phyloP scores from a whole-genome alignment of 2,888 invertebrate genomes.

The Trypoxylon attenuatum region DNA sequence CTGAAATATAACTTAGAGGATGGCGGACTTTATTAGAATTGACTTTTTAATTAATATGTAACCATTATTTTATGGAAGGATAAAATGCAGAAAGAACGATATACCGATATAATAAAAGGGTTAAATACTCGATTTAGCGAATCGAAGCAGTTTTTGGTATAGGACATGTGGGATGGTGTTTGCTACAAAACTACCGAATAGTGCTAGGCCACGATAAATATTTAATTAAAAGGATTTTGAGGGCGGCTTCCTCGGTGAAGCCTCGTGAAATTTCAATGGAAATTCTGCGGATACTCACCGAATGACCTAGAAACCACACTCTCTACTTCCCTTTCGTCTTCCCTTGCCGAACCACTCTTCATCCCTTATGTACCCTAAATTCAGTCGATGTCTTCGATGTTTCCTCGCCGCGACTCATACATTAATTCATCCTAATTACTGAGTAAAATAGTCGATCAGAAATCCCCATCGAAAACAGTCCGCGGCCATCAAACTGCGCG shows the following conservation, averaged over 20 bases:
- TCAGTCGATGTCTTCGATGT: constrained; percentile 16
- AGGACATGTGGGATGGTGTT: no score
- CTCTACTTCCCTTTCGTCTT: background rate
- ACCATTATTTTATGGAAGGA: no score
- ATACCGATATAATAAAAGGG: no score
- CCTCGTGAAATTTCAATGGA: constrained; percentile 33
- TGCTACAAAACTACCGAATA: background rate
- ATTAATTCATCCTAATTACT: constrained; percentile 63
- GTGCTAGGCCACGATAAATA: constrained; percentile 13
- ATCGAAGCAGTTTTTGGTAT: no score
- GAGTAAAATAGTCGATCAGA: constrained; percentile 37
- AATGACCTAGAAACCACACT: constrained; percentile 29
- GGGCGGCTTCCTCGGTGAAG: background rate
- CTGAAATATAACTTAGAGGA: no score
- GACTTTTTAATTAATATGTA: no score
- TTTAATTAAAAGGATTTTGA: constrained; percentile 36
- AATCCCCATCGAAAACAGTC: constrained; percentile 28
- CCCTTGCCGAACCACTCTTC: background rate
- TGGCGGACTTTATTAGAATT: no score
- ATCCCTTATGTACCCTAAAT: constrained; percentile 13
- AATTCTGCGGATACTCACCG: constrained; percentile 17
- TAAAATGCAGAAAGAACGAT: no score
- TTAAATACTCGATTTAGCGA: no score
- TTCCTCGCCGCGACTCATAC: constrained; percentile 51
- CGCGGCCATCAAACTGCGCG: no score